Evolutionary conservation across 2,888 invertebrate genomes (phyloP), one percentile per base, ranked within the genome.

Genomic region (Apodemia zela): DNA sequence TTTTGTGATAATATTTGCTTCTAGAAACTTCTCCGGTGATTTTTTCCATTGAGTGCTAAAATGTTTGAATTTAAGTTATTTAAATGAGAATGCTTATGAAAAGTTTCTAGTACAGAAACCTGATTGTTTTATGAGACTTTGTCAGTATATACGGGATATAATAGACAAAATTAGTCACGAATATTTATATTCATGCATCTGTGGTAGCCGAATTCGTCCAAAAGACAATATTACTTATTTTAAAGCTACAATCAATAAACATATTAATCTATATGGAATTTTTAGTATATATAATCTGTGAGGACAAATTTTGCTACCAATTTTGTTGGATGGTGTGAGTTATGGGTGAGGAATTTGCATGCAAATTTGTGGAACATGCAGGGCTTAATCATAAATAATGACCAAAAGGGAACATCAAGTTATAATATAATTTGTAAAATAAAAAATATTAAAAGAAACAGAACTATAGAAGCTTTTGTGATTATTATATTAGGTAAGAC

Each of bases 201-300:
- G 64, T 81, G 88, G 90, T 87, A 90, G 90, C 88, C 80, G 81
- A 87, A 88, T 86, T 79, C 72, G 82, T 84, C 88, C 90, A 89
- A 90, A 89, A 89, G 88, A 86, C 89, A 79, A 81, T 86, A 89
- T 84, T 76, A 8, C 61, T 63, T 51, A 73, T 67, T 72, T 71
- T 38, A 62, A 64, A 47, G 17, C 51, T 60, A 65, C 61, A 58
- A 38, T 61, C 35, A 60, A 59, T 59, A 49, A 42, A 49, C 62
- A 60, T 61, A 38, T 60, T 0, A 49, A n/a, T 59, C 17, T 63
- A 42, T 47, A 59, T 62, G 66, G 15, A 59, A 57, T 60, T 38
- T 60, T 59, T 59, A 45, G 59, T 59, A 33, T 35, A n/a, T n/a
- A n/a, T n/a, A n/a, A 11, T 33, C 15, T 25, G 57, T 58, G 65